These are phyloP conservation scores for Elysia crispata DNA, from an alignment of 2,888 invertebrate genomes.

Conservation along the genomic window DNA sequence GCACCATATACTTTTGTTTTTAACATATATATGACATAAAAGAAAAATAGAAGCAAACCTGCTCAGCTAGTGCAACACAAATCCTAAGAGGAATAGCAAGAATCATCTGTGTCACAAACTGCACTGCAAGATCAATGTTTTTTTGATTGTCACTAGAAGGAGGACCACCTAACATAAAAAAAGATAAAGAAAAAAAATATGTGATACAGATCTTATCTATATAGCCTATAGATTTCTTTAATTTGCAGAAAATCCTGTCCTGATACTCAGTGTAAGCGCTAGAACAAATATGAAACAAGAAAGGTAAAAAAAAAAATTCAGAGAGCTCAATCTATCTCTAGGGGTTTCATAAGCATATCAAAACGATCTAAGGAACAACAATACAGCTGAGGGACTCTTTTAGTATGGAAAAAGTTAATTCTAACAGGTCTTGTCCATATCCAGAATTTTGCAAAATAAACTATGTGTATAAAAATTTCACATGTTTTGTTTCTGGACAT, in stretches of 20 bases:
- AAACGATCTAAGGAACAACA: no score
- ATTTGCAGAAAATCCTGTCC: background rate
- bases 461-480: background rate
- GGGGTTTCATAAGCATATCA: no score
- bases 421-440: background rate
- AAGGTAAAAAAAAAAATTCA: no score
- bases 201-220: background rate
- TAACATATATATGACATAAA: no score
- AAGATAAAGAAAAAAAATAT: background rate
- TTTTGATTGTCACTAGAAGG: conserved; percentile 11
- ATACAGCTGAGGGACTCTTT: no score
- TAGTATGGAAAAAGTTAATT: no score
- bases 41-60: conserved; percentile 51
- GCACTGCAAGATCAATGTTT: conserved; percentile 57
- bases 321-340: no score
- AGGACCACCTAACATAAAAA: conserved; percentile 48
- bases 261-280: background rate
- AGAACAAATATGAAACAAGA: background rate
- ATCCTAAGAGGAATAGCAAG: conserved; percentile 65
- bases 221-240: background rate
- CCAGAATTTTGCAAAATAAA: background rate
- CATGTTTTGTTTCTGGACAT: background rate
- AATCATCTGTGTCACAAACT: conserved; percentile 71
- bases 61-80: conserved; percentile 65
- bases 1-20: no score